Base-by-base conservation (phyloP, 2,797 vertebrate genomes). In the Pachyuromys duprasi region DNA sequence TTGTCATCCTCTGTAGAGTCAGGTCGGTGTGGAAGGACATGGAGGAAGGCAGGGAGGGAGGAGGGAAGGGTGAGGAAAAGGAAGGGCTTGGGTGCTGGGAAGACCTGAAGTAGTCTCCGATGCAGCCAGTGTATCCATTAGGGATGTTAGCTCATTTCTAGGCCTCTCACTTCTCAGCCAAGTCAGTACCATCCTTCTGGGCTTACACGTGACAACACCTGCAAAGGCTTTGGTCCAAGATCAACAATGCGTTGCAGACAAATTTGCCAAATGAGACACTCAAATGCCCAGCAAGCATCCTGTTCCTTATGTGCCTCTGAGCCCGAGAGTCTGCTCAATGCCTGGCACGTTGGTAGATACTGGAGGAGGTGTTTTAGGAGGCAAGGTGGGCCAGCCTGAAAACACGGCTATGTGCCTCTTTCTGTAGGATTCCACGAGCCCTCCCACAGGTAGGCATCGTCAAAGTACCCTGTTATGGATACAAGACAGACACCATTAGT, bases 351-450 rank as follows among this genome's bases (percentile, higher is more conserved):
- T 49, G 8, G 15, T 39, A 76, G 67, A 2, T 17, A 12, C 55
- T 0, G 24, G 24, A 53, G 22, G 42, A 36, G 31, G 26, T 60
- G n/a, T 57, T 79, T 17, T 5, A 28, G 72, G 70, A 95, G 55
- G 60, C 33, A 14, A n/a, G 33, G n/a, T 0, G 0, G 3, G 76
- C 20, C 33, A 24, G 0, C 1, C 31, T 5, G 17, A 62, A 49
- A 62, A 57, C n/a, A 8, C 2, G 2, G 45, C n/a, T 8, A 0
- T 22, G 15, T 3, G 62, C 26, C 45, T 13, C 5, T 36, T 1
- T 36, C 24, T 6, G 7, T 2, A 17, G 33, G 72, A 13, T 31
- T 8, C 13, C 31, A 67, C 13, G 17, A 94, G 63, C 39, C 53
- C 31, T 26, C 80, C 55, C 24, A 17, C n/a, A 31, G 17, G 49